Conservation (phyloP, 2,797 vertebrate species). For the Cyclopterus lumpus region DNA sequence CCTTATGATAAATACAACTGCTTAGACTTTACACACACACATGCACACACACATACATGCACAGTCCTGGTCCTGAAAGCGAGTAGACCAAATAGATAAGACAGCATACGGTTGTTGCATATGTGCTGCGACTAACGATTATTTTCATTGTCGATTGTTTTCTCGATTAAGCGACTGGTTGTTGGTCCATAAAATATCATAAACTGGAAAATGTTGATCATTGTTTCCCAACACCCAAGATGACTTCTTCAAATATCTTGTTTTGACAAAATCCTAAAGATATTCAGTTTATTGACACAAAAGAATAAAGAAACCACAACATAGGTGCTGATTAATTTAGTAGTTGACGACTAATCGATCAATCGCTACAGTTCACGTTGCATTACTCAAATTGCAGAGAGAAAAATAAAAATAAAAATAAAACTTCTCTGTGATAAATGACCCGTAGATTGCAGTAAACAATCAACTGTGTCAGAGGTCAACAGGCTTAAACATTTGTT, state of each 20-base stretch:
- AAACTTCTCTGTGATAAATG: background rate
- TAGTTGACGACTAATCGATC: no score
- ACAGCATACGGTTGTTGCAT: no score
- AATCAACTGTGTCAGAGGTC: background rate
- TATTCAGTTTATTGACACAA: no score
- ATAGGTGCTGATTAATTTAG: no score
- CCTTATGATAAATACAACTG: background rate
- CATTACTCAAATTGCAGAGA: background rate
- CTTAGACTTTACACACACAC: background rate
- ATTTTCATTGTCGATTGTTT: no score
- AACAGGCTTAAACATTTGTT: conserved; percentile 11
- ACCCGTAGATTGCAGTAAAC: background rate
- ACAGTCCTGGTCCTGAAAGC: background rate
- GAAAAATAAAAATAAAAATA: background rate
- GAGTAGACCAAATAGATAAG: no score
- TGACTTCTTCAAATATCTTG: background rate
- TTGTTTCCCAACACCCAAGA: no score
- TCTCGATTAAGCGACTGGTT: no score
- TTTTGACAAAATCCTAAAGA: background rate
- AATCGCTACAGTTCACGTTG: background rate
- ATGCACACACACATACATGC: no score
- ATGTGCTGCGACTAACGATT: no score
- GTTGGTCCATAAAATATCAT: no score
- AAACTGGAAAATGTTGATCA: no score
- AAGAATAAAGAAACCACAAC: background rate